phyloP scores from a whole-genome alignment of 2,113 vertebrate species.

The Nerophis lumbriciformis region DNA sequence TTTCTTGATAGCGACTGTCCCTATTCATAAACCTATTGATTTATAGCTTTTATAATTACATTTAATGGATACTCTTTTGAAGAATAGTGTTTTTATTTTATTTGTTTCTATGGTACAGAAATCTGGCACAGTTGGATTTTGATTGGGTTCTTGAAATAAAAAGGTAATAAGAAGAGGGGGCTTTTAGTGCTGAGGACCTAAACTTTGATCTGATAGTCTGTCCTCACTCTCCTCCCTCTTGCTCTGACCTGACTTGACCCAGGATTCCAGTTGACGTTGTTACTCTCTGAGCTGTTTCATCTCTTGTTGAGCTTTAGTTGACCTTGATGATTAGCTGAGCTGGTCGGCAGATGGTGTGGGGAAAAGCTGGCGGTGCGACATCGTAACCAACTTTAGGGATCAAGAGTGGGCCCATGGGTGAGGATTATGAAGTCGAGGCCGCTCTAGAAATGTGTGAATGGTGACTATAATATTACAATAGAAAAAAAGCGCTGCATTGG shows the following conservation, averaged over 20 bases:
- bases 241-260: slow-evolving; percentile 26
- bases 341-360: slow-evolving; percentile 38
- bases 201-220: slow-evolving; percentile 3
- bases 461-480: slow-evolving; percentile 33
- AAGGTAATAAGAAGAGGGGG: background rate
- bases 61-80: slow-evolving; percentile 45
- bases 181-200: background rate
- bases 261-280: slow-evolving; percentile 23
- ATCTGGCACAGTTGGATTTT: too few relatives aligned
- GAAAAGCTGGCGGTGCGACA: slow-evolving; percentile 40
- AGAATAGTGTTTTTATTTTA: slow-evolving; percentile 23
- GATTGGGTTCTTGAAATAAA: background rate
- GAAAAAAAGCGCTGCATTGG: slow-evolving; percentile 7
- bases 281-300: slow-evolving; percentile 35
- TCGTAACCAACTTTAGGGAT: slow-evolving; percentile 47
- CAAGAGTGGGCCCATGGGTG: slow-evolving; percentile 30
- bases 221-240: slow-evolving; percentile 4
- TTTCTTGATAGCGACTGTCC: background rate
- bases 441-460: slow-evolving; percentile 16
- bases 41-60: slow-evolving; percentile 26
- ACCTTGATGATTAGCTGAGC: slow-evolving; percentile 55
- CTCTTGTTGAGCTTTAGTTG: slow-evolving; percentile 49
- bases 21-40: slow-evolving; percentile 12
- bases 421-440: slow-evolving; percentile 40
- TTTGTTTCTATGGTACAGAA: background rate